phyloP scores from a whole-genome alignment of 2,113 vertebrate species.

The Sardina pilchardus region DNA sequence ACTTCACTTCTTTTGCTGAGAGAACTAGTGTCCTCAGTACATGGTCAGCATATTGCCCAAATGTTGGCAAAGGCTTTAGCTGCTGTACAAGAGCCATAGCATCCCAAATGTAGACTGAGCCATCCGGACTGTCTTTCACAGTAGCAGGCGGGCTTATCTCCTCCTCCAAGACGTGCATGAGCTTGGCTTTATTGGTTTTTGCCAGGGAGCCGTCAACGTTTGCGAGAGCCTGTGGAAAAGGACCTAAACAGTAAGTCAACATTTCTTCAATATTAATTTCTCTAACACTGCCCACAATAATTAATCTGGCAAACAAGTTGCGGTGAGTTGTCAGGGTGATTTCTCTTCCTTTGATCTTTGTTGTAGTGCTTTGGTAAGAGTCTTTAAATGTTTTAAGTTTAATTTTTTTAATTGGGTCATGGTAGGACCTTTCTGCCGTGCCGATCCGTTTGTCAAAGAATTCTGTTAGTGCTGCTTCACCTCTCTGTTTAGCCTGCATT shows the following conservation, averaged over 20 bases:
- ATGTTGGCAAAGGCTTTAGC: no score
- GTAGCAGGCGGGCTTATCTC: no score
- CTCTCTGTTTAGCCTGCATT: conserved; percentile 5
- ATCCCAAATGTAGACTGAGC: no score
- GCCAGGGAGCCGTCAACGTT: neutral
- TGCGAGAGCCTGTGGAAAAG: conserved; percentile 16
- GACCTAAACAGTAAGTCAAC: conserved; percentile 20
- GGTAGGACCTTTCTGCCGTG: neutral
- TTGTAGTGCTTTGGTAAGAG: conserved; percentile 13
- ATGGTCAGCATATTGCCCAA: no score
- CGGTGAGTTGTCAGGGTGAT: conserved; percentile 8
- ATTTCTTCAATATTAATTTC: conserved; percentile 21
- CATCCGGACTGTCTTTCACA: no score
- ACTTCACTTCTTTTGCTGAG: no score
- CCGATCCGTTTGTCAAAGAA: conserved; percentile 8
- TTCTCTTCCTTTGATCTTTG: conserved; percentile 1
- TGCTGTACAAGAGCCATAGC: no score
- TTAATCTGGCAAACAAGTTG: neutral
- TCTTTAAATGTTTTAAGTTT: conserved; percentile 29
- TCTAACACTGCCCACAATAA: conserved; percentile 25
- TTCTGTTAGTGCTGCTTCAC: conserved; percentile 13
- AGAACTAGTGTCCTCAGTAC: no score
- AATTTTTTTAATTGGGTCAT: conserved; percentile 16
- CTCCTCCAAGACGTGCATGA: no score
- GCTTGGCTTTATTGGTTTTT: no score